phyloP scores from a whole-genome alignment of 2,888 invertebrate species.

The Drosophila vallismaia region DNA sequence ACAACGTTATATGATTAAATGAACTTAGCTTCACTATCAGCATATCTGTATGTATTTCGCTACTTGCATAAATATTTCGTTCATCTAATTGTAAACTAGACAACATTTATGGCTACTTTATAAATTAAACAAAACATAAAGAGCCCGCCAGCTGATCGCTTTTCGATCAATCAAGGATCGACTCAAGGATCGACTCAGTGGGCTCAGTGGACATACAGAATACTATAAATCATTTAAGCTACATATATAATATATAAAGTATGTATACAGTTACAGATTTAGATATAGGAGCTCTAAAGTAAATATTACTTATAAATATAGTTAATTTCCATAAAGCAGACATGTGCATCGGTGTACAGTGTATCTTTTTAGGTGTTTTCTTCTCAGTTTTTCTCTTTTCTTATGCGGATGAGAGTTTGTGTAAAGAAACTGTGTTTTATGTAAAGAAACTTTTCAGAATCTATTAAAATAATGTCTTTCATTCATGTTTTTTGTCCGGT shows the following conservation, averaged over 20 bases:
- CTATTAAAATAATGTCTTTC: constrained; percentile 71
- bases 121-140: constrained; percentile 54
- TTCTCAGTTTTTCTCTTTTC: constrained; percentile 1
- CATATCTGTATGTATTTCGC: constrained; percentile 54
- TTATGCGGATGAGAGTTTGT: constrained; percentile 32
- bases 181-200: constrained; percentile 15
- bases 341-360: constrained; percentile 38
- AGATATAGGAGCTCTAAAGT: constrained; percentile 54
- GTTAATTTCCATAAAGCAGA: constrained; percentile 58
- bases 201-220: constrained; percentile 54
- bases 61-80: constrained; percentile 66
- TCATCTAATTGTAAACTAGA: constrained; percentile 33
- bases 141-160: constrained; percentile 23
- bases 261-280: constrained; percentile 32
- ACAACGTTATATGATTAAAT: constrained; percentile 42
- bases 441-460: constrained; percentile 60
- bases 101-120: constrained; percentile 52
- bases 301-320: constrained; percentile 74
- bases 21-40: constrained; percentile 56
- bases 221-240: constrained; percentile 60
- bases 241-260: constrained; percentile 50
- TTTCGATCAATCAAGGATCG: background rate
- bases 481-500: constrained; percentile 27
- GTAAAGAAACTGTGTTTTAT: constrained; percentile 30
- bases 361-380: constrained; percentile 10